Evolutionary conservation across 2,888 invertebrate genomes (phyloP).

Genomic region (Punctoribates punctum): DNA sequence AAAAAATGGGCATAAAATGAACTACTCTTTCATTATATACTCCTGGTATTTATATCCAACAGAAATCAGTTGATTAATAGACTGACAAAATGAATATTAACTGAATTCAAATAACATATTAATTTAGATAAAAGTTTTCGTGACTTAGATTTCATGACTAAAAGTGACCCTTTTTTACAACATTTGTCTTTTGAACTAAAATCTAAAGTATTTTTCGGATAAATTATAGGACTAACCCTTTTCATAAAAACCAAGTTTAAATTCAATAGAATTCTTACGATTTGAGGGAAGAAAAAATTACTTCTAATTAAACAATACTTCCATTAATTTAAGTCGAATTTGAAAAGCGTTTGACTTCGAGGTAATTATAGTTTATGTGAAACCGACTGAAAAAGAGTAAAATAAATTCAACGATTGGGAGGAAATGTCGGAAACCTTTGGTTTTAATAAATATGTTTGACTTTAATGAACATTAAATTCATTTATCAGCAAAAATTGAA

Average conservation of each 20-base stretch:
- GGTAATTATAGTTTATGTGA: too few species aligned
- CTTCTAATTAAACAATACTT: background rate
- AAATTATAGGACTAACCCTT: background rate
- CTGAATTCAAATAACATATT: constrained; percentile 7
- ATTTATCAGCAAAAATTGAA: background rate
- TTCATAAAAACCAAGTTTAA: background rate
- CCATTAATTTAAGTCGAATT: background rate
- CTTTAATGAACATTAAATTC: background rate
- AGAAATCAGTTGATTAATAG: background rate
- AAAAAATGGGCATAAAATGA: background rate
- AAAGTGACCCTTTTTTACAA: background rate
- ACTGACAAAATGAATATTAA: background rate
- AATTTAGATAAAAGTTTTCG: constrained; percentile 17
- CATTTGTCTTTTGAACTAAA: background rate
- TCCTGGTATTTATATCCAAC: background rate
- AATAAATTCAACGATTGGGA: too few species aligned
- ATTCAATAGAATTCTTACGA: background rate
- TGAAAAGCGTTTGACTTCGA: background rate
- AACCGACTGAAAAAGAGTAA: too few species aligned
- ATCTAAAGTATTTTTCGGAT: background rate
- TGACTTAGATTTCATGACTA: constrained; percentile 17
- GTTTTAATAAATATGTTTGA: background rate
- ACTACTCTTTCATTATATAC: background rate
- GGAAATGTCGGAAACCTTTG: too few species aligned
- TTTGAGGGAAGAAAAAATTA: background rate